phyloP scores from a whole-genome alignment of 2,113 vertebrate species.

The Cottus gobio region DNA sequence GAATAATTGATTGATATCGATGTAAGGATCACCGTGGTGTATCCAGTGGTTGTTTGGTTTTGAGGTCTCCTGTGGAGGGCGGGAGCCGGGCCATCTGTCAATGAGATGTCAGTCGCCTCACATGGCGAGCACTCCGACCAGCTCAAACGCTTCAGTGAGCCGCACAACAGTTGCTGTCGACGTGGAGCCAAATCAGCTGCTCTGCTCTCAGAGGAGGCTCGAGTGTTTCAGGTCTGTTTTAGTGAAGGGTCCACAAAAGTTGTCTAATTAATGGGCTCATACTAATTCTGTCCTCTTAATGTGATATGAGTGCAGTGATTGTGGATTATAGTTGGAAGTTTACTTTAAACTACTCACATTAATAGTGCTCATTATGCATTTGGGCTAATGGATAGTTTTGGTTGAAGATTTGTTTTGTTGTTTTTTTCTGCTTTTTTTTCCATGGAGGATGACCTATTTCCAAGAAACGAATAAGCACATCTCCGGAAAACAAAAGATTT shows the following conservation, averaged over 20 bases:
- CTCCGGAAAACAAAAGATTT: not conserved
- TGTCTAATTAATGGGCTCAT: conserved; percentile 7
- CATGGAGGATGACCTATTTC: not conserved
- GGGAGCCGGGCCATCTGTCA: conserved; percentile 60
- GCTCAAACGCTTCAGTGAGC: conserved; percentile 42
- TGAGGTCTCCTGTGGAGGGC: conserved; percentile 50
- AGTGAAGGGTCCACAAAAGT: too few relatives aligned
- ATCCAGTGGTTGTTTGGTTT: conserved; percentile 66
- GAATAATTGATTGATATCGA: conserved; percentile 75
- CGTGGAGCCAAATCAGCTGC: conserved; percentile 56
- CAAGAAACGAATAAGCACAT: not conserved
- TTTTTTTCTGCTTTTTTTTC: not conserved
- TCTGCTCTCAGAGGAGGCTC: conserved; percentile 34
- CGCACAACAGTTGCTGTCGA: conserved; percentile 49
- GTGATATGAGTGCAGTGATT: conserved; percentile 41
- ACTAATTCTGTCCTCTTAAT: conserved; percentile 5
- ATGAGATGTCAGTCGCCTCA: conserved; percentile 52
- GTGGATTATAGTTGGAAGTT: conserved; percentile 21
- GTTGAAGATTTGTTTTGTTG: not conserved
- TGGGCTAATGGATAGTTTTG: not conserved
- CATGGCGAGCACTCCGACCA: conserved; percentile 38
- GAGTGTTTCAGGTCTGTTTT: conserved; percentile 24
- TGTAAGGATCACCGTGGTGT: conserved; percentile 59
- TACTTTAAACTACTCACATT: not conserved
- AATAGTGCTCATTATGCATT: not conserved